Evolutionary conservation across 2,113 vertebrate genomes (phyloP).

Genomic region (Illadopsis cleaveri): DNA sequence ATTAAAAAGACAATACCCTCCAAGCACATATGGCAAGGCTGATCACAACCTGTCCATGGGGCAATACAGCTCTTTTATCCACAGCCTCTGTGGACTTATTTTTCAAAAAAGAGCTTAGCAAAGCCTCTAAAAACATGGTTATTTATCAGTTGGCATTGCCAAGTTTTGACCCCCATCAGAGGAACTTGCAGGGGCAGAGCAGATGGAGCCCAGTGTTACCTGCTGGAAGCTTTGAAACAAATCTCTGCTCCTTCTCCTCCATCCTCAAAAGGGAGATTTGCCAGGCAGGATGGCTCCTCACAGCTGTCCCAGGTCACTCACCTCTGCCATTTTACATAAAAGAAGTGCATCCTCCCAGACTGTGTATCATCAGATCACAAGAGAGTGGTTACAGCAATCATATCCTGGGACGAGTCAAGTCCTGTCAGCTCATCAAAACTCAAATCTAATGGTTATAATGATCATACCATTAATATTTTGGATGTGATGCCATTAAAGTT

Average conservation of each 20-base stretch:
- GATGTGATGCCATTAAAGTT: not conserved
- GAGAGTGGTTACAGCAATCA: not conserved
- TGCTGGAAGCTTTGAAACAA: not conserved
- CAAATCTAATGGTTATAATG: not conserved
- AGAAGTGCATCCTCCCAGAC: not conserved
- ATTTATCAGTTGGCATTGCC: not conserved
- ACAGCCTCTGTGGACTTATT: not conserved
- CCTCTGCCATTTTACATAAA: not conserved
- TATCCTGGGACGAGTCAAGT: accelerated
- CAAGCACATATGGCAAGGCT: not conserved
- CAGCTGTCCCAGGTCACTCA: not conserved
- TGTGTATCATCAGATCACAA: not conserved
- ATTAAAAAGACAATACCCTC: not conserved
- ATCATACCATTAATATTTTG: not conserved
- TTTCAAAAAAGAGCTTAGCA: not conserved
- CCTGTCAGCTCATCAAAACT: not conserved
- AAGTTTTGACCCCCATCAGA: not conserved
- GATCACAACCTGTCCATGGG: not conserved
- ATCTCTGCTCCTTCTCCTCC: not conserved
- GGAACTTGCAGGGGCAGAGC: not conserved
- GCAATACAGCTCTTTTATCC: not conserved
- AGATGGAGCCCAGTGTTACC: accelerated
- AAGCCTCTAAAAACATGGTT: not conserved
- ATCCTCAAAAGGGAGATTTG: not conserved
- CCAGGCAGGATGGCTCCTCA: not conserved